A percentile compares a stretch with the other conserved stretches of the same genome.
Evolutionary conservation across 2,113 vertebrate genomes (phyloP).

Genomic region (Prunella himalayana): DNA sequence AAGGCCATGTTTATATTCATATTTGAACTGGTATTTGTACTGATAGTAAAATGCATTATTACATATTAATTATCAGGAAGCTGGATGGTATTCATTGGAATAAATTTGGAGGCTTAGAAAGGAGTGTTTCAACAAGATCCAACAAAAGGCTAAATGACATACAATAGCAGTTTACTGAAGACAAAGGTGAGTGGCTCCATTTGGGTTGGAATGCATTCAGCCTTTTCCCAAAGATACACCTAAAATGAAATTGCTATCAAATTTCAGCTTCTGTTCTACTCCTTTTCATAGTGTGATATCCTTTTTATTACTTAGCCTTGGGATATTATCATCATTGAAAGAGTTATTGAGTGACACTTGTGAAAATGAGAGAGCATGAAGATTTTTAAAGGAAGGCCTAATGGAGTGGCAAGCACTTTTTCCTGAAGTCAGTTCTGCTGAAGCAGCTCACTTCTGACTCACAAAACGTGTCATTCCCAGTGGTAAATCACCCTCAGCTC

Average conservation of each 20-base stretch:
- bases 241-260: neutral
- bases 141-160: neutral
- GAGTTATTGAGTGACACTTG: neutral
- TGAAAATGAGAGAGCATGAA: neutral
- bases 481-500: neutral
- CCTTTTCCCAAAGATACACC: neutral
- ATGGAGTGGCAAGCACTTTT: neutral
- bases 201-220: neutral
- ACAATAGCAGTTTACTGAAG: neutral
- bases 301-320: neutral
- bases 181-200: neutral
- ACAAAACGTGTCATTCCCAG: neutral
- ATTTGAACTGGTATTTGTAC: neutral
- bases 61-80: neutral
- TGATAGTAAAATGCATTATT: neutral
- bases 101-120: neutral
- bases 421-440: neutral
- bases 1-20: neutral
- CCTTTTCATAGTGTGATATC: neutral
- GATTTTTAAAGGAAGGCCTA: neutral
- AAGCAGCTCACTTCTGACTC: conserved; percentile 10
- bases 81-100: neutral
- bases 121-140: neutral
- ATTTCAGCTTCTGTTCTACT: neutral
- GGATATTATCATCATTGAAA: neutral